These are phyloP conservation scores for Merodon equestris DNA, from an alignment of 2,888 invertebrate species.

Conservation along the genomic window DNA sequence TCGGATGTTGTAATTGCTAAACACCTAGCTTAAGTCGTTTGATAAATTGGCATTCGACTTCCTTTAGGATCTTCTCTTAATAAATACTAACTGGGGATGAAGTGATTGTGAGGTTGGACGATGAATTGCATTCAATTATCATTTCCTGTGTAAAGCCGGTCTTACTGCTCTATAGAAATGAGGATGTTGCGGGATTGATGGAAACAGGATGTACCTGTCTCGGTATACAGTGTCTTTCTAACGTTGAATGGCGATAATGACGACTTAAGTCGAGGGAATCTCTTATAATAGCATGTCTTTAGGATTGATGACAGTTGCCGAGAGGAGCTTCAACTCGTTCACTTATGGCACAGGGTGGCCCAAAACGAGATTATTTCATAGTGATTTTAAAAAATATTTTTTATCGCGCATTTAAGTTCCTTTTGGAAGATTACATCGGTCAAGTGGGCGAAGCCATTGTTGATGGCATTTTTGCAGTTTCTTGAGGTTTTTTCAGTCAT, in stretches of 20 bases:
- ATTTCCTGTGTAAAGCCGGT: conserved; percentile 52
- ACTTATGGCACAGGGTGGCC: too few species aligned
- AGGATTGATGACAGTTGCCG: too few species aligned
- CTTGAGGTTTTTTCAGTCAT: too few species aligned
- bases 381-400: too few species aligned
- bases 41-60: conserved; percentile 58
- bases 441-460: too few species aligned
- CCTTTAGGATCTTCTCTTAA: conserved; percentile 51
- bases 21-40: conserved; percentile 57
- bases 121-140: conserved; percentile 58
- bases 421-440: too few species aligned
- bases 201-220: conserved; percentile 47
- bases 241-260: conserved; percentile 52
- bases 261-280: conserved; percentile 25
- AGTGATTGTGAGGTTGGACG: conserved; percentile 53
- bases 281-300: too few species aligned
- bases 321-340: too few species aligned
- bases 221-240: conserved; percentile 35
- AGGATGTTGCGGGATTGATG: conserved; percentile 23
- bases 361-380: too few species aligned
- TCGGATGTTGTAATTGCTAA: conserved; percentile 55
- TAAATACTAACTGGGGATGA: conserved; percentile 48
- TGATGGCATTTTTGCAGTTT: too few species aligned
- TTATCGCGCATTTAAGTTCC: too few species aligned
- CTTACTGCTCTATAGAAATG: background rate